A percentile compares a stretch with the other conserved stretches of the same genome.
Evolutionary conservation across 2,888 invertebrate species (phyloP).

Genomic region (Dryadula phaetusa): DNA sequence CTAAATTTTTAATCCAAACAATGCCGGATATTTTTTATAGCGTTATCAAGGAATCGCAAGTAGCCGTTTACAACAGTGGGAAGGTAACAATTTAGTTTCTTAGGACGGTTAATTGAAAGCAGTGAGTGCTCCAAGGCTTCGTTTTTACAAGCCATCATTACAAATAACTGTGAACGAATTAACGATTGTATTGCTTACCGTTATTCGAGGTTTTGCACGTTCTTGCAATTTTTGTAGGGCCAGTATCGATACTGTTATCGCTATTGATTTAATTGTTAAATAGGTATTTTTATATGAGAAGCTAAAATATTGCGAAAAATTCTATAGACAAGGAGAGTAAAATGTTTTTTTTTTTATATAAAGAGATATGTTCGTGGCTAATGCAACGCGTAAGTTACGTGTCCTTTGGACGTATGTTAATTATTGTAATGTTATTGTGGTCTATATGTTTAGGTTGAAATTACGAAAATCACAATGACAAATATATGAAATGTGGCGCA

Average conservation of each 20-base stretch:
- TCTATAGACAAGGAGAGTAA: no score
- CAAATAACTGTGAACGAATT: slow-evolving; percentile 51
- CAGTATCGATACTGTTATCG: not conserved
- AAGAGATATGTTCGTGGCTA: no score
- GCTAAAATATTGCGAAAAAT: no score
- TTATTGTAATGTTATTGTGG: no score
- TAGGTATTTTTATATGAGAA: no score
- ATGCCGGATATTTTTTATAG: not conserved
- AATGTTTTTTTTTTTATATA: no score
- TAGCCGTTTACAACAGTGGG: slow-evolving; percentile 28
- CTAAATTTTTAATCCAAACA: not conserved
- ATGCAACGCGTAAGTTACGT: no score
- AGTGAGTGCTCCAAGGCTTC: slow-evolving; percentile 46
- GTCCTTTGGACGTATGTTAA: no score
- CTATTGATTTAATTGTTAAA: not conserved
- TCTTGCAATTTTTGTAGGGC: slow-evolving; percentile 19
- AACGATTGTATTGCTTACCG: slow-evolving; percentile 43
- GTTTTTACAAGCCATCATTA: slow-evolving; percentile 52
- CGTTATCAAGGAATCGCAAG: slow-evolving; percentile 10
- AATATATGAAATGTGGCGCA: no score
- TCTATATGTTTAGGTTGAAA: no score
- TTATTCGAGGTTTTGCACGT: slow-evolving; percentile 35
- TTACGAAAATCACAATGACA: no score
- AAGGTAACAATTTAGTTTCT: slow-evolving; percentile 54
- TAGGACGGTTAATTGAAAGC: slow-evolving; percentile 53